phyloP scores from a whole-genome alignment of 2,888 invertebrate genomes.

The Trissolcus japonicus region DNA sequence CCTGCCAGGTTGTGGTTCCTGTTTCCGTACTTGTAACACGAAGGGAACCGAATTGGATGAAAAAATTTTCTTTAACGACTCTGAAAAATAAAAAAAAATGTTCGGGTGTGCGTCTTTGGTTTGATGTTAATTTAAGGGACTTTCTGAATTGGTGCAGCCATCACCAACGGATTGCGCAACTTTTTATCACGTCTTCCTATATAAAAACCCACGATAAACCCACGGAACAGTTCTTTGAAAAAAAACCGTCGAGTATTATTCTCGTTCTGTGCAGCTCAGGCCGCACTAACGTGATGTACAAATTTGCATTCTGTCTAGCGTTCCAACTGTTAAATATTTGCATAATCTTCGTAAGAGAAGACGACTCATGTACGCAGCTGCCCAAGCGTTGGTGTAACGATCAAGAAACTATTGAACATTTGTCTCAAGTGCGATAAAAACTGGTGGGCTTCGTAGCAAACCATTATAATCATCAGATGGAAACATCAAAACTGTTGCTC shows the following conservation, averaged over 20 bases:
- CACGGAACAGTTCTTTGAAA: conserved; percentile 34
- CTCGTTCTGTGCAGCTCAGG: conserved; percentile 44
- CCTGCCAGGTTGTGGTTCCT: conserved; percentile 15
- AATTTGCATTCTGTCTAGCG: conserved; percentile 55
- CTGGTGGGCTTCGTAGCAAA: not conserved
- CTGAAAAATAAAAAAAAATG: not conserved
- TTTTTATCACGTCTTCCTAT: conserved; percentile 38
- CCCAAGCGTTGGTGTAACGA: conserved; percentile 42
- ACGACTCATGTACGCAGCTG: conserved; percentile 38
- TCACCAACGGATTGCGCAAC: conserved; percentile 30
- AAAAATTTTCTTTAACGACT: not conserved
- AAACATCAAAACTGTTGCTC: too few relatives aligned
- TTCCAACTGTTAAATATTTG: conserved; percentile 52
- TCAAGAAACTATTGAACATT: conserved; percentile 37
- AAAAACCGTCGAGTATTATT: conserved; percentile 41
- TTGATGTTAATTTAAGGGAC: not conserved
- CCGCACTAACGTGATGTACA: conserved; percentile 55
- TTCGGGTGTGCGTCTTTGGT: not conserved
- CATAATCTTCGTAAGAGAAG: conserved; percentile 52
- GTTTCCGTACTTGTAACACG: conserved; percentile 2
- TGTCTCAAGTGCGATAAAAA: conserved; percentile 30
- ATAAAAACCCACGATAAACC: conserved; percentile 49
- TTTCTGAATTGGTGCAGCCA: conserved; percentile 32
- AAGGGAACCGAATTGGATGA: not conserved
- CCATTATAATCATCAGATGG: not conserved